phyloP scores from a whole-genome alignment of 2,797 vertebrate species.

The Lagorchestes hirsutus region DNA sequence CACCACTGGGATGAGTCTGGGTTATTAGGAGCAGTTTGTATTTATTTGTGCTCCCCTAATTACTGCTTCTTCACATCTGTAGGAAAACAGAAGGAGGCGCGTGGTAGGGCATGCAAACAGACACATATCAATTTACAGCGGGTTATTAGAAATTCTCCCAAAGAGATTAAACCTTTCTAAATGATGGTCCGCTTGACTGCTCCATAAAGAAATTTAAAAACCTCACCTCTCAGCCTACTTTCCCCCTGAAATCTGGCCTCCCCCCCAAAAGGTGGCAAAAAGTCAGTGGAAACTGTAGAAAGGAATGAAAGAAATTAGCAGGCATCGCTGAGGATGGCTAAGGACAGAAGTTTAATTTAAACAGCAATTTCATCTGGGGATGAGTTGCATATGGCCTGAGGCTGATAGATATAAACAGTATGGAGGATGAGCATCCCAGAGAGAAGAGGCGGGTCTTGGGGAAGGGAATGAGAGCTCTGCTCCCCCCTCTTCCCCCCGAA shows the following conservation, averaged over 20 bases:
- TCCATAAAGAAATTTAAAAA: neutral
- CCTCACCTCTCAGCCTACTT: neutral
- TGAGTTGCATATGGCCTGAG: accelerated
- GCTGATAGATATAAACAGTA: neutral
- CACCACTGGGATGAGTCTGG: accelerated
- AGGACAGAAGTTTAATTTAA: neutral
- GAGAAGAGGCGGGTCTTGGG: neutral
- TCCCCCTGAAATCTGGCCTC: neutral
- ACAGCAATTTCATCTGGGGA: neutral
- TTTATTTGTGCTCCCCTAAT: constrained; percentile 12
- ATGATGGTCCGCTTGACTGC: neutral
- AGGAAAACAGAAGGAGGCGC: neutral
- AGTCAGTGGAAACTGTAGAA: neutral
- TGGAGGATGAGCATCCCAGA: accelerated
- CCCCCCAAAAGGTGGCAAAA: neutral
- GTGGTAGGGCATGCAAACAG: neutral
- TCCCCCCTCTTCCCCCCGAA: neutral
- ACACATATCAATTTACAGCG: neutral
- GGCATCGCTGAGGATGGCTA: neutral
- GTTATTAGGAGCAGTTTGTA: neutral
- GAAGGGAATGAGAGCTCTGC: neutral
- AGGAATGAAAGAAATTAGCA: neutral
- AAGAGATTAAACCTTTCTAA: neutral
- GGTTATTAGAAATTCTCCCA: neutral
- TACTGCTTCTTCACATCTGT: constrained; percentile 5